These are phyloP conservation scores for Ceuthmochares aereus DNA, from an alignment of 2,113 vertebrate genomes.

Conservation along the genomic window DNA sequence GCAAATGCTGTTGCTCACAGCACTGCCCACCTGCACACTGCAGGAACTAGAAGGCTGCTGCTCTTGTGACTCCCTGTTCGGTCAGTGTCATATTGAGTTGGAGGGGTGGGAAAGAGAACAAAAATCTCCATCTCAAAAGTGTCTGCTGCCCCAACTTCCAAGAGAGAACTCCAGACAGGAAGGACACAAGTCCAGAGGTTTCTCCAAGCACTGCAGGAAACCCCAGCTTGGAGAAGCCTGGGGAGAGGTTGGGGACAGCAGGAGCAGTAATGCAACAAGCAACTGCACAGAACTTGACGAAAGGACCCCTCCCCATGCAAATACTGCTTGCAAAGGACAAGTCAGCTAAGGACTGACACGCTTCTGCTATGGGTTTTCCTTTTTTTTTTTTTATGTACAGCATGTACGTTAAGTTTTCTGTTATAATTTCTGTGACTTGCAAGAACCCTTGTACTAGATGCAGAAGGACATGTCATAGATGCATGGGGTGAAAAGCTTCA, in stretches of 20 bases:
- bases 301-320: neutral
- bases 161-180: neutral
- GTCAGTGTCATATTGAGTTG: neutral
- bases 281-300: rapidly evolving
- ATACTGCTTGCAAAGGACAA: neutral
- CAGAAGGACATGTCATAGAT: neutral
- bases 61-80: neutral
- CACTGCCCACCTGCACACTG: neutral
- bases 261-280: neutral
- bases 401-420: neutral
- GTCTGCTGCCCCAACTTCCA: neutral
- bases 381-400: neutral
- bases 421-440: neutral
- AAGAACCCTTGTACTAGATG: neutral
- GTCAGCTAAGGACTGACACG: neutral
- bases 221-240: neutral
- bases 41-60: neutral
- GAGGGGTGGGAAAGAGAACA: neutral
- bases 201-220: neutral
- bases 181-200: neutral
- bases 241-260: neutral
- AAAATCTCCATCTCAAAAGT: neutral
- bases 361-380: neutral
- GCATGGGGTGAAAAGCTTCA: neutral
- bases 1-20: neutral